Evolutionary conservation across 1,140 invertebrate species (phyloP).

Genomic region (Rhopalosiphum padi): DNA sequence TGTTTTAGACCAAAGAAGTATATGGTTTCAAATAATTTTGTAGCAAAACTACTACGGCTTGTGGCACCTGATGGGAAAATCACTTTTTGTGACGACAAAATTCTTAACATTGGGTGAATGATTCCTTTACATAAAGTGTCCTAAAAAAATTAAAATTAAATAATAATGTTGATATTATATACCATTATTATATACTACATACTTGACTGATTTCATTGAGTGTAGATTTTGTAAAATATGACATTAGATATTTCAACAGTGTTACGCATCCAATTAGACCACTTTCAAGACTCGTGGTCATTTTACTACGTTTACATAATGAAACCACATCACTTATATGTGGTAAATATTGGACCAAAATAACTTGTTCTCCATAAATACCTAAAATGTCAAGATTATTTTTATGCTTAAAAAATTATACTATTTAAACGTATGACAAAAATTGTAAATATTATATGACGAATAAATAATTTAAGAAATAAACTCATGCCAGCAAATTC

Average conservation of each 20-base stretch:
- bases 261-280: constrained; percentile 86
- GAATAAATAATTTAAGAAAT: too few species aligned
- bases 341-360: constrained; percentile 92
- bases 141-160: constrained; percentile 62
- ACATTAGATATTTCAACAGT: constrained; percentile 80
- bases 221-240: constrained; percentile 78
- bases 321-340: constrained; percentile 85
- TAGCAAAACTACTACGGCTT: constrained; percentile 76
- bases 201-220: constrained; percentile 56
- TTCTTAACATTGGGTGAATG: constrained; percentile 76
- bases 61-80: constrained; percentile 79
- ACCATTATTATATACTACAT: neutral
- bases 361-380: constrained; percentile 92
- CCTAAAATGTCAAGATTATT: constrained; percentile 65
- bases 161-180: neutral
- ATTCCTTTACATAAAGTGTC: constrained; percentile 79
- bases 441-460: too few species aligned
- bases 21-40: constrained; percentile 82
- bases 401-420: neutral
- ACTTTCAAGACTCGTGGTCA: constrained; percentile 85
- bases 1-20: constrained; percentile 82
- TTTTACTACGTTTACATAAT: constrained; percentile 73
- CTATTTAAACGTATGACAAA: too few species aligned
- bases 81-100: constrained; percentile 76
- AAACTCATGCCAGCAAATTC: too few species aligned